These are phyloP conservation scores for Andricus grossulariae DNA, from an alignment of 1,140 invertebrate species.

Conservation along the genomic window DNA sequence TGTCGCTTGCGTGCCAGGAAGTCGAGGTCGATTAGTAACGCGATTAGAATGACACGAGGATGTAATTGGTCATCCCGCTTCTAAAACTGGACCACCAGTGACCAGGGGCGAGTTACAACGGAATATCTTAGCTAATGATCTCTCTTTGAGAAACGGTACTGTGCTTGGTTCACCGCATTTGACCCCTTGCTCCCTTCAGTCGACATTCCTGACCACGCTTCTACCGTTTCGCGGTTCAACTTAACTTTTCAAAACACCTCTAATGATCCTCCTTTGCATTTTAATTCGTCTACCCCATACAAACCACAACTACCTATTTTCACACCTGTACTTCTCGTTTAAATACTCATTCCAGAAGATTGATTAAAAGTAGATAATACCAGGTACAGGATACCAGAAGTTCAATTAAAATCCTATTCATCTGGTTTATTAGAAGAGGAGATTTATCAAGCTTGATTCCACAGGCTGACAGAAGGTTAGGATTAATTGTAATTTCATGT, in stretches of 20 bases:
- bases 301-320: neutral
- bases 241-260: conserved; percentile 8
- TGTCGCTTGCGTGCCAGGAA: conserved; percentile 17
- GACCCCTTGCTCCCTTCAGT: conserved; percentile 18
- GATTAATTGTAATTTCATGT: too few species aligned
- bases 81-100: conserved; percentile 27
- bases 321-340: neutral
- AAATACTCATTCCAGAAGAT: neutral
- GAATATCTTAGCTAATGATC: conserved; percentile 26
- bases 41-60: conserved; percentile 27
- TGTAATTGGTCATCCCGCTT: conserved; percentile 22
- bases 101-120: conserved; percentile 29
- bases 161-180: conserved; percentile 27
- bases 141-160: conserved; percentile 29
- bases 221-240: conserved; percentile 6
- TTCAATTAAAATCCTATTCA: neutral
- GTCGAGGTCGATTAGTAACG: conserved; percentile 27
- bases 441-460: too few species aligned
- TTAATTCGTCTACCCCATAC: neutral
- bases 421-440: too few species aligned
- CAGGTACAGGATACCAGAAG: too few species aligned
- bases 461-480: too few species aligned
- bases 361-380: too few species aligned
- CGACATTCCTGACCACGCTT: conserved; percentile 1
- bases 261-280: conserved; percentile 18